Evolutionary conservation across 1,140 invertebrate genomes (phyloP).

Genomic region (Homarus americanus): DNA sequence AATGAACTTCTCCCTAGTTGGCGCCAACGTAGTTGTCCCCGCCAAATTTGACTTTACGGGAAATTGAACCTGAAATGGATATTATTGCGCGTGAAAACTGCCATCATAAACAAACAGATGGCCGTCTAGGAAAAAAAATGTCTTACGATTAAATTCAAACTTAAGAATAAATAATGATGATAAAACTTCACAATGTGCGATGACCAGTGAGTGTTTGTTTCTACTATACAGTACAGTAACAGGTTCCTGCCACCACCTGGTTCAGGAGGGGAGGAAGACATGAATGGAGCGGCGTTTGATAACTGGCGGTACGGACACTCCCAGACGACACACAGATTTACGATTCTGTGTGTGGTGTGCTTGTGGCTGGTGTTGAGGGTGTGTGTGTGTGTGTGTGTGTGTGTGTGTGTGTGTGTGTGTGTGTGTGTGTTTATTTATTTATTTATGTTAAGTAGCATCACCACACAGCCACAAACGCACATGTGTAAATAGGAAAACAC

Average conservation of each 20-base stretch:
- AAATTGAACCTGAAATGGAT: constrained; percentile 28
- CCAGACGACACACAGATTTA: neutral
- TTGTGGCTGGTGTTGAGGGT: too few species aligned
- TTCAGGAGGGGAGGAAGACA: neutral
- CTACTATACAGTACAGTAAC: too few species aligned
- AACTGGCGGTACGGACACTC: neutral
- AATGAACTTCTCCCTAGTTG: constrained; percentile 29
- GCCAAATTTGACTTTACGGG: constrained; percentile 44
- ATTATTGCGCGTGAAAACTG: constrained; percentile 42
- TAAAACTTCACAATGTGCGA: neutral
- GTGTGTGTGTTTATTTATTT: too few species aligned
- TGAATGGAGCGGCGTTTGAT: neutral
- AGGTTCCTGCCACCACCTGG: too few species aligned
- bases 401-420: too few species aligned
- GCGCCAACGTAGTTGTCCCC: constrained; percentile 22
- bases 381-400: too few species aligned
- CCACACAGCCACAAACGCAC: neutral
- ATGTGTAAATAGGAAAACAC: neutral
- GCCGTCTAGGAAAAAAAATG: constrained; percentile 13
- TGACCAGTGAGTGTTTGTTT: neutral
- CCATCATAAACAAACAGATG: constrained; percentile 50
- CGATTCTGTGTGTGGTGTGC: too few species aligned
- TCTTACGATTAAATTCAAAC: constrained; percentile 3
- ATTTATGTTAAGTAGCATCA: neutral
- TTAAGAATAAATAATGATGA: neutral